Evolutionary conservation across 2,113 vertebrate genomes (phyloP).

Genomic region (Elephantulus edwardii): DNA sequence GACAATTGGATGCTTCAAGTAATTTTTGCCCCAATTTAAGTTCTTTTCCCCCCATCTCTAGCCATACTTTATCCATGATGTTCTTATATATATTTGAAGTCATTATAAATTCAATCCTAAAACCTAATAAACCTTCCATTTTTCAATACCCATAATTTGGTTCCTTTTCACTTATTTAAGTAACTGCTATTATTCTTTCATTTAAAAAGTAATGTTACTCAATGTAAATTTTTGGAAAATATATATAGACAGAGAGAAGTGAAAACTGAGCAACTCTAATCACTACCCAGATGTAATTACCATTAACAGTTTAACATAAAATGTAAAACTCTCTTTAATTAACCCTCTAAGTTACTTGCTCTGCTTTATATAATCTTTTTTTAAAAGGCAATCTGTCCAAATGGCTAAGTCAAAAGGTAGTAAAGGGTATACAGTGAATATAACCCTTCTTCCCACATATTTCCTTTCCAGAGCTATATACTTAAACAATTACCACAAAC

Average conservation of each 20-base stretch:
- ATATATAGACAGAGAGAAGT: not conserved
- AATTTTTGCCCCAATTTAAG: not conserved
- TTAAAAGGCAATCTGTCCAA: not conserved
- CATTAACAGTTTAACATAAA: constrained; percentile 1
- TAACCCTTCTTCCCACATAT: not conserved
- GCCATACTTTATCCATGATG: not conserved
- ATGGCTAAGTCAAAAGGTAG: constrained; percentile 37
- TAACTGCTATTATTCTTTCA: constrained; percentile 19
- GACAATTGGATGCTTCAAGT: not conserved
- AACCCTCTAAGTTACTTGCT: constrained; percentile 27
- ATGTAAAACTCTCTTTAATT: not conserved
- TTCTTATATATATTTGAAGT: not conserved
- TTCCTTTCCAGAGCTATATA: constrained; percentile 17
- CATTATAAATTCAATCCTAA: not conserved
- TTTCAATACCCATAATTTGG: constrained; percentile 11
- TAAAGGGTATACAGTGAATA: not conserved
- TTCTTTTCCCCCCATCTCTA: not conserved
- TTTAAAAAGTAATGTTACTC: constrained; percentile 22
- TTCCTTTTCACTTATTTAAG: constrained; percentile 20
- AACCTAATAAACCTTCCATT: too few relatives aligned
- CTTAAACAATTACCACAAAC: not conserved
- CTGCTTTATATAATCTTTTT: constrained; percentile 26
- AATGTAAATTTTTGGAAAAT: constrained; percentile 16
- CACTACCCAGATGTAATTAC: constrained; percentile 1
- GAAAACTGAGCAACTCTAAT: constrained; percentile 25